Evolutionary conservation across 2,113 vertebrate genomes (phyloP).

Genomic region (Anarrhichthys ocellatus): DNA sequence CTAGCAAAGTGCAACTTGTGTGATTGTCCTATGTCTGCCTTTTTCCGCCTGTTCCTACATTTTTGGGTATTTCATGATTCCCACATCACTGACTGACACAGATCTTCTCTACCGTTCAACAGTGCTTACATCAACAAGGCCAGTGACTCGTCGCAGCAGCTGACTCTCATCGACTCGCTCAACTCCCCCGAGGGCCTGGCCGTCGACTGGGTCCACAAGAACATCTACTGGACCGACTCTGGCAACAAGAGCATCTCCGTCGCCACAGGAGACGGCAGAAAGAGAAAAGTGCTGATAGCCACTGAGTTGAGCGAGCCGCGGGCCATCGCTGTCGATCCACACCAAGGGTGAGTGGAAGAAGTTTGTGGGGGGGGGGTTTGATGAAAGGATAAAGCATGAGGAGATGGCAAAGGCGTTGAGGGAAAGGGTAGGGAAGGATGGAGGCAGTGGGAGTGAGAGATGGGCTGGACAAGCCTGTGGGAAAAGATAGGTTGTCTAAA

Average conservation of each 20-base stretch:
- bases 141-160: conserved; percentile 89
- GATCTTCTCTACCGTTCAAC: conserved; percentile 34
- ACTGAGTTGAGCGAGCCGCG: conserved; percentile 92
- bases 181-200: conserved; percentile 96
- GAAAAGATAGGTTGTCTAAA: background rate
- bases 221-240: conserved; percentile 99
- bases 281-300: conserved; percentile 91
- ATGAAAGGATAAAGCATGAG: conserved; percentile 8
- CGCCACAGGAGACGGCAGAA: conserved; percentile 90
- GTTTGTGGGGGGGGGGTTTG: background rate
- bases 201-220: conserved; percentile 97
- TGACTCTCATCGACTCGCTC: conserved; percentile 90
- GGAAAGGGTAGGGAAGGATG: background rate
- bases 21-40: background rate
- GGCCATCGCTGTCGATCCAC: conserved; percentile 94
- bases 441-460: background rate
- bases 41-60: background rate
- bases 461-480: background rate
- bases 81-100: background rate
- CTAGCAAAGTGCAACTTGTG: background rate
- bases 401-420: background rate
- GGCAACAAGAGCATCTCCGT: conserved; percentile 97
- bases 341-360: conserved; percentile 87
- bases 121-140: conserved; percentile 97
- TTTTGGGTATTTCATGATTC: background rate